Conservation (phyloP, 2,113 vertebrate genomes). For the Sapayoa aenigma region DNA sequence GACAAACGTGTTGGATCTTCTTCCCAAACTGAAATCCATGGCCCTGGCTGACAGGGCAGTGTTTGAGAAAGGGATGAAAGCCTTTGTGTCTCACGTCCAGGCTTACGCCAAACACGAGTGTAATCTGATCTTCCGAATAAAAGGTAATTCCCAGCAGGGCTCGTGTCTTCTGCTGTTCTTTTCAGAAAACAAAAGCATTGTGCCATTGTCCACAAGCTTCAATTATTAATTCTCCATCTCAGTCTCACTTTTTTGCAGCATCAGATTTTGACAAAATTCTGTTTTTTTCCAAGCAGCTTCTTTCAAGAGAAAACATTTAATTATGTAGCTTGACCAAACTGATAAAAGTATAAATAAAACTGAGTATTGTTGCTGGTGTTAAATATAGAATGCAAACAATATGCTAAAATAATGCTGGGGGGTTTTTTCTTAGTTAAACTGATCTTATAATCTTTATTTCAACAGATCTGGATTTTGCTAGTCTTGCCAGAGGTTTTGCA, state of each 20-base stretch:
- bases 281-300: background rate
- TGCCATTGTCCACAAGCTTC: background rate
- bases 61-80: constrained; percentile 90
- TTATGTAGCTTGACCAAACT: background rate
- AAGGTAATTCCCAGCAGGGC: constrained; percentile 77
- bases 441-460: background rate
- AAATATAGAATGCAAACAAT: background rate
- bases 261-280: background rate
- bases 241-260: background rate
- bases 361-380: background rate
- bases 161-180: background rate
- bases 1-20: constrained; percentile 75
- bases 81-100: constrained; percentile 90
- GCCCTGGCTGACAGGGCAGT: constrained; percentile 85
- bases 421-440: background rate
- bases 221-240: background rate
- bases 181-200: background rate
- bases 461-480: constrained; percentile 88
- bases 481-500: constrained; percentile 87
- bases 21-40: constrained; percentile 85
- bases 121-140: constrained; percentile 91
- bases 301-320: background rate
- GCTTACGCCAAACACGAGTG: constrained; percentile 96
- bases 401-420: background rate
- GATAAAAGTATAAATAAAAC: background rate